Percentiles rank a stretch among this genome's conserved stretches.
phyloP scores from a whole-genome alignment of 2,113 vertebrate species.

The Amphiprion ocellaris region DNA sequence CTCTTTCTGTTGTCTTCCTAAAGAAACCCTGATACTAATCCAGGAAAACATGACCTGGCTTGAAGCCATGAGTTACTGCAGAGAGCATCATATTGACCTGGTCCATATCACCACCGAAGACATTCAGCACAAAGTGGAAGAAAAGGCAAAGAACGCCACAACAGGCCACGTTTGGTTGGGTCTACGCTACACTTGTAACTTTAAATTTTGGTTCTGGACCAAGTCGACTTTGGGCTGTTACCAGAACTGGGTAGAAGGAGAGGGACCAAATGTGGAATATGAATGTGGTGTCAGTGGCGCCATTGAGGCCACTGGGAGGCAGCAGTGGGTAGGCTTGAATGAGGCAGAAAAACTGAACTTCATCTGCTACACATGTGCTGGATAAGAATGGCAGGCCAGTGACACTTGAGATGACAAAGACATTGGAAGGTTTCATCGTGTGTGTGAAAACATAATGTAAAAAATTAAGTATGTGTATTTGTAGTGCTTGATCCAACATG shows the following conservation, averaged over 20 bases:
- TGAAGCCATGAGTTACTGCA: slow-evolving; percentile 79
- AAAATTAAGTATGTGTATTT: background rate
- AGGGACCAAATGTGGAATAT: slow-evolving; percentile 53
- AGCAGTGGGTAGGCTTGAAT: slow-evolving; percentile 74
- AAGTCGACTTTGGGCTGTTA: slow-evolving; percentile 58
- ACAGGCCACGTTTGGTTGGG: slow-evolving; percentile 75
- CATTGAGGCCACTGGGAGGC: slow-evolving; percentile 77
- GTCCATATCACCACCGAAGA: slow-evolving; percentile 60
- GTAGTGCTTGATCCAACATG: background rate
- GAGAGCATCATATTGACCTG: slow-evolving; percentile 67
- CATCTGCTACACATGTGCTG: slow-evolving; percentile 65
- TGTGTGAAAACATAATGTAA: slow-evolving; percentile 3
- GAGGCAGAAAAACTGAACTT: slow-evolving; percentile 75
- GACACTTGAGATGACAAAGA: background rate
- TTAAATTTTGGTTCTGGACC: slow-evolving; percentile 80
- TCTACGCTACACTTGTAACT: slow-evolving; percentile 73
- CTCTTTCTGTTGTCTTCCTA: slow-evolving; percentile 10
- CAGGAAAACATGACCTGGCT: slow-evolving; percentile 76
- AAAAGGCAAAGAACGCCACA: slow-evolving; percentile 50
- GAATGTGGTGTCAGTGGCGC: slow-evolving; percentile 69
- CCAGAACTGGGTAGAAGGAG: slow-evolving; percentile 74
- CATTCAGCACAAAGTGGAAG: slow-evolving; percentile 56
- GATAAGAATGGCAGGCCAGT: slow-evolving; percentile 9
- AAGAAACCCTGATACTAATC: slow-evolving; percentile 71
- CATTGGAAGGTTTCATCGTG: background rate